Evolutionary conservation across 2,888 invertebrate species (phyloP).

Genomic region (Leptopilina syphax): DNA sequence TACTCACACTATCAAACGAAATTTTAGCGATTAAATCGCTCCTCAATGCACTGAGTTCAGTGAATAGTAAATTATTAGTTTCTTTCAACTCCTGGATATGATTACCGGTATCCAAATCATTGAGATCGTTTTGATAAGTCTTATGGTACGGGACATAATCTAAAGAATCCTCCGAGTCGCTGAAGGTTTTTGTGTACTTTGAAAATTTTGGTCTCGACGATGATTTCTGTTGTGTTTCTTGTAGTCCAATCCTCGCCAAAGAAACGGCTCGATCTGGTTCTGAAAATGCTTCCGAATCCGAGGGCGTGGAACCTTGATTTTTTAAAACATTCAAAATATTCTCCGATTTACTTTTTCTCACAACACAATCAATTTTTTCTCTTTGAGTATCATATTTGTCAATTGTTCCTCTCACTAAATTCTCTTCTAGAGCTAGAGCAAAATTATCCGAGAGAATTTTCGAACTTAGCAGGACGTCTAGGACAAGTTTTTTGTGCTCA

Average conservation of each 20-base stretch:
- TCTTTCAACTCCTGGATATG: constrained; percentile 69
- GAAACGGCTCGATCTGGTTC: constrained; percentile 92
- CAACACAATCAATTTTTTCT: constrained; percentile 51
- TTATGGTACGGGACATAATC: constrained; percentile 70
- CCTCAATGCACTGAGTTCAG: constrained; percentile 65
- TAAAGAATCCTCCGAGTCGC: constrained; percentile 73
- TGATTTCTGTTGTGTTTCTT: constrained; percentile 73
- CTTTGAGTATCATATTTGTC: constrained; percentile 29
- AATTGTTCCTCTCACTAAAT: constrained; percentile 53
- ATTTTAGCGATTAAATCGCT: constrained; percentile 63
- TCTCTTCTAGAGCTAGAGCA: constrained; percentile 65
- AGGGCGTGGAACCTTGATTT: constrained; percentile 70
- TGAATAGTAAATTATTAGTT: constrained; percentile 64
- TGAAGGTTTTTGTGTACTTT: constrained; percentile 68
- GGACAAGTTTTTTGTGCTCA: constrained; percentile 67
- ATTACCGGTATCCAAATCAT: constrained; percentile 63
- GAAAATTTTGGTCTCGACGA: constrained; percentile 60
- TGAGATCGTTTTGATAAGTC: constrained; percentile 63
- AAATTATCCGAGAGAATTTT: constrained; percentile 71
- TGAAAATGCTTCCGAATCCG: constrained; percentile 92
- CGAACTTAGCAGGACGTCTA: constrained; percentile 69
- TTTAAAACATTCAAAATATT: constrained; percentile 57
- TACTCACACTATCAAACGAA: constrained; percentile 62
- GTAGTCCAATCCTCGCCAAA: constrained; percentile 86
- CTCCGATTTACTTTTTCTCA: constrained; percentile 64